phyloP scores from a whole-genome alignment of 2,797 vertebrate genomes.

The Acrocephalus scirpaceus region DNA sequence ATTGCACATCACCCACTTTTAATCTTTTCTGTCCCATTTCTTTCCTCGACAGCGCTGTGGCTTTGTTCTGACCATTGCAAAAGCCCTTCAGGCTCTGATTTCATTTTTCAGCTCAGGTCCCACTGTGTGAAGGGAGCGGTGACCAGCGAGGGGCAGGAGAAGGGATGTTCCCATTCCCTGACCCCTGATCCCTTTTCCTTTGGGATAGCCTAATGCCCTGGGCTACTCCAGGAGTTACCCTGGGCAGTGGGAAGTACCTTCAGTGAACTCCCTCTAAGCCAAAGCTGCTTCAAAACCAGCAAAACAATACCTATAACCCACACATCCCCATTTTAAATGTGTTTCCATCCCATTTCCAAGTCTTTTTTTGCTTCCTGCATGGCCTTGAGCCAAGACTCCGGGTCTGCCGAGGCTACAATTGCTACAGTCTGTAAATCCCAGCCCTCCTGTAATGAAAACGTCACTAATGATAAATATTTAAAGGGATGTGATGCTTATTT shows the following conservation, averaged over 20 bases:
- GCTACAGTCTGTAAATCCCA: background rate
- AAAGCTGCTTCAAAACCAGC: background rate
- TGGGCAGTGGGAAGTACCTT: rapidly evolving
- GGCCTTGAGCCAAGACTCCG: background rate
- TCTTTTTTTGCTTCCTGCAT: rapidly evolving
- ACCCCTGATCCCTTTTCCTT: background rate
- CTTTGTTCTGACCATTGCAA: background rate
- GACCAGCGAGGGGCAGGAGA: background rate
- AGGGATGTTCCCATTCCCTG: background rate
- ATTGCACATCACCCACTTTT: background rate
- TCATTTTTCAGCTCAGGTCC: background rate
- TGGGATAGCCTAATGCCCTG: rapidly evolving
- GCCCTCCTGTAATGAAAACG: slow-evolving; percentile 30
- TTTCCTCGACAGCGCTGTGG: rapidly evolving
- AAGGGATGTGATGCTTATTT: slow-evolving; percentile 32
- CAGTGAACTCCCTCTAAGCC: background rate
- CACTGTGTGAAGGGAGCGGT: rapidly evolving
- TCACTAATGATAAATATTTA: slow-evolving; percentile 53
- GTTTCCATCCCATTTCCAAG: background rate
- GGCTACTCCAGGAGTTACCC: background rate
- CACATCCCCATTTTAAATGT: background rate
- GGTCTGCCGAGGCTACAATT: background rate
- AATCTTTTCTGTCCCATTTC: background rate
- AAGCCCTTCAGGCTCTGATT: background rate
- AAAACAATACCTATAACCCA: background rate